Base-by-base conservation (phyloP, 2,113 vertebrate species). In the Chionis minor region DNA sequence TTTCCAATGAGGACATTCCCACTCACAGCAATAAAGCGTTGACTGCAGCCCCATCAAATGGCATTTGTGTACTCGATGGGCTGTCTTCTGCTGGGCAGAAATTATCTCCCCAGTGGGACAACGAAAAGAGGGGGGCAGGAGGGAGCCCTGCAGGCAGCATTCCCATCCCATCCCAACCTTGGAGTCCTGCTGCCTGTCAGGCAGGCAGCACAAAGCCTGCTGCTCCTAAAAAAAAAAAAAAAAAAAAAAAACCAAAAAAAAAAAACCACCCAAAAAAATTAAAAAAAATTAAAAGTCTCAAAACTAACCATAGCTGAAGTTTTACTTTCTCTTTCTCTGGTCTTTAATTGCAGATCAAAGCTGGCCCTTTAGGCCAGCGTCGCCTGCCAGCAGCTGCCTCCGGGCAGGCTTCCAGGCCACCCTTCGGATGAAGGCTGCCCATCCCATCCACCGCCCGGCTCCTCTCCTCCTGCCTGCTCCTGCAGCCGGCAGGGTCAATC, bases 251-350 rank as follows among this genome's bases (percentile, higher is more conserved):
- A 42, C 28, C 18, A 17, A 18, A 38, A 38, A 8, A 38, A 38
- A 38, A 38, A 38, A 38, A 38, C 38, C 38, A 27, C 38, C 14
- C 12, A 38, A 38, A 38, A 38, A 38, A 38, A 38, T 8, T 38
- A 38, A 38, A 38, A 38, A 38, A 38, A n/a, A n/a, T n/a, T n/a
- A n/a, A 38, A 38, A 38, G 9, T 38, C 38, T 38, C 38, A 38
- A 38, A 38, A 38, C 38, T 38, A 38, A 44, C 40, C 18, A 5
- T 66, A 75, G 51, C 14, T 1, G 40, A 72, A 73, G 80, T 95
- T 97, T 97, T 94, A 85, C 84, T 95, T 96, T 97, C 95, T 87
- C 94, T 97, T 96, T 87, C 94, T 54, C 79, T 27, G 70, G 44
- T 70, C 66, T 94, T 88, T 85, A 89, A 75, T 17, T 87, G 73